These are phyloP conservation scores for Turdus rufiventris DNA, from an alignment of 2,113 vertebrate genomes.

Conservation along the genomic window DNA sequence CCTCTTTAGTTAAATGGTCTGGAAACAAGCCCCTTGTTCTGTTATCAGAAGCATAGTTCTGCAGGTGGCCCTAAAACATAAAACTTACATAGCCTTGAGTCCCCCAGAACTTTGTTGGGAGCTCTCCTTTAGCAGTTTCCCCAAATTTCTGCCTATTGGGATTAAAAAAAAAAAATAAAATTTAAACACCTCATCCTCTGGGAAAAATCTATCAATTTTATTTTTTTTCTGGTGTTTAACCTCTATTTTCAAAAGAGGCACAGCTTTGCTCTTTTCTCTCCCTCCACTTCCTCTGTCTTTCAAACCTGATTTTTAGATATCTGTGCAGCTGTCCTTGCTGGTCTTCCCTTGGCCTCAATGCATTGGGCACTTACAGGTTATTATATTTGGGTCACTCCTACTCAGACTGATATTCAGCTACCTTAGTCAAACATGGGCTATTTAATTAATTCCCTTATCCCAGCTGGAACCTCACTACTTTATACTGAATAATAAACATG, in stretches of 20 bases:
- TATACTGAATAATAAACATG: not conserved
- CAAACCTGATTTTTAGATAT: not conserved
- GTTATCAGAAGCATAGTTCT: not conserved
- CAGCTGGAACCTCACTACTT: not conserved
- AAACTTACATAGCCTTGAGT: not conserved
- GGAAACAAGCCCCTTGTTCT: not conserved
- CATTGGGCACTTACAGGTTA: not conserved
- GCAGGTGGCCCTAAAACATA: not conserved
- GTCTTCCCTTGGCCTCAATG: not conserved
- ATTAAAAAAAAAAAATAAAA: too few relatives aligned
- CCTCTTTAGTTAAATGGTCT: fast-evolving
- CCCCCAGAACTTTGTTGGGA: fast-evolving
- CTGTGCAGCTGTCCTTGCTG: not conserved
- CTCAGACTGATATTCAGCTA: not conserved
- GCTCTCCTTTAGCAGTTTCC: not conserved
- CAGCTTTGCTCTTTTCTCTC: not conserved
- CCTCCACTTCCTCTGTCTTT: not conserved
- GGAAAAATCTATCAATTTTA: too few relatives aligned
- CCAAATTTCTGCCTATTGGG: not conserved
- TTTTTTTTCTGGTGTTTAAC: not conserved
- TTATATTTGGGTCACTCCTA: not conserved
- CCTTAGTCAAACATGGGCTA: not conserved
- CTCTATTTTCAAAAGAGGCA: not conserved
- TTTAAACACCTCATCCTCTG: not conserved
- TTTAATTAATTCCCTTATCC: constrained; percentile 47